Evolutionary conservation across 53 echinoderm and acorn worm species (phyloP), one percentile per base, ranked within the genome.

Genomic region (Apostichopus leukothele): DNA sequence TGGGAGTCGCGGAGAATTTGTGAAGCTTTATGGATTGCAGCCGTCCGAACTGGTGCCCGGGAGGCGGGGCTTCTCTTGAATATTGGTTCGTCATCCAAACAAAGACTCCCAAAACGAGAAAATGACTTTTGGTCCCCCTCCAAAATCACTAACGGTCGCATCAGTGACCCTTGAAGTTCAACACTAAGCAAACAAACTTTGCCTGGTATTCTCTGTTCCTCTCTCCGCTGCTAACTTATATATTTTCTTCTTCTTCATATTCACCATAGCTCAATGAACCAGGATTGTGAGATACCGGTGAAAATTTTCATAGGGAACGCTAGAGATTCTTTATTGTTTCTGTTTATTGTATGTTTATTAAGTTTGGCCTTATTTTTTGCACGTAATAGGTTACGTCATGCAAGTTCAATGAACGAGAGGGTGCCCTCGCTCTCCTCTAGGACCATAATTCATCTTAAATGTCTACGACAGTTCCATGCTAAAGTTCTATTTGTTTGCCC

Each of bases 11-110:
- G 71, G 18, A 2, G 71, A 71, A 71, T 71, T 16, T 21, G 71
- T 18, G 71, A 19, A 71, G 20, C 8, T 9, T 81, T 81, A 81
- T 81, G 81, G 55, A 59, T 81, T 18, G 55, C 81, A 55, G 81
- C 18, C 80, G 80, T 81, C 59, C 59, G 59, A 81, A 59, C 21
- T 81, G 81, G 81, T 81, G 81, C 81, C 81, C 81, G 19, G 81
- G 54, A 59, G 81, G 81, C 81, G 81, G 81, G 59, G 81, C 81
- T 59, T 81, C 55, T n/a, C n/a, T 21, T 55, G 55, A 12, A 14
- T 53, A 53, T 81, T 81, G 54, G 53, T 81, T 63, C 20, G 50
- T 55, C 54, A 21, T 52, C 81, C 81, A 81, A 81, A 81, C 81
- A 81, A 81, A 81, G 59, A 18, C 81, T 81, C 53, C 7, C 10